Base-by-base conservation (phyloP, 2,888 invertebrate species). In the Epirrhoe tristata region DNA sequence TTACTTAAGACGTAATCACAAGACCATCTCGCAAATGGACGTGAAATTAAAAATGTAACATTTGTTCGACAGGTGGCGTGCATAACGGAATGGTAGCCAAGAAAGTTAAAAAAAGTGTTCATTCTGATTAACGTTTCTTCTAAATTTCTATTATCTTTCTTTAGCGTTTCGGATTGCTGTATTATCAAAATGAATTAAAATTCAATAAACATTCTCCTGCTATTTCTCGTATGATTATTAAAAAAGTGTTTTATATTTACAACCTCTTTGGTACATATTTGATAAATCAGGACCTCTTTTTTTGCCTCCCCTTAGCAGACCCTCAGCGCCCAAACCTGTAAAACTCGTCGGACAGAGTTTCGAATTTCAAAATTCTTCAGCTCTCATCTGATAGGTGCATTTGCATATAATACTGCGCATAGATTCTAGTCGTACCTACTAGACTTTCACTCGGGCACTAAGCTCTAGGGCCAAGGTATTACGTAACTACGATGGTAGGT, bases 401-500 rank as follows among this genome's bases (percentile, higher is more conserved):
- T 67, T 59, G 67, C 63, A 58, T 67, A 63, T 59, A 67, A 63
- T 67, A 34, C 63, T 34, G 46, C 51, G 14, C 48, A 54, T 36
- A 48, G 48, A 34, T 32, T n/a, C n/a, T 57, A n/a, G n/a, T n/a
- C n/a, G n/a, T n/a, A n/a, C n/a, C n/a, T n/a, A n/a, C n/a, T n/a
- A 58, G 46, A 67, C 67, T 67, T 67, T 67, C 67, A 58, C 67
- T 63, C 55, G 24, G 56, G 60, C 65, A 10, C 57, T 50, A 62
- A 5, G 36, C 51, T 24, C 51, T 52, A 53, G 58, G 63, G 58
- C 46, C 53, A 14, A 53, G 51, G 51, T 62, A 31, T 51, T 48
- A 16, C 48, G 12, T 16, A 36, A 12, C 4, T 6, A 36, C 16
- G 16, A 14, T n/a, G 8, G 34, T 54, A 16, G 54, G 54, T 56